Conservation (phyloP, 2,797 vertebrate genomes). For the Sorex maritimensis region DNA sequence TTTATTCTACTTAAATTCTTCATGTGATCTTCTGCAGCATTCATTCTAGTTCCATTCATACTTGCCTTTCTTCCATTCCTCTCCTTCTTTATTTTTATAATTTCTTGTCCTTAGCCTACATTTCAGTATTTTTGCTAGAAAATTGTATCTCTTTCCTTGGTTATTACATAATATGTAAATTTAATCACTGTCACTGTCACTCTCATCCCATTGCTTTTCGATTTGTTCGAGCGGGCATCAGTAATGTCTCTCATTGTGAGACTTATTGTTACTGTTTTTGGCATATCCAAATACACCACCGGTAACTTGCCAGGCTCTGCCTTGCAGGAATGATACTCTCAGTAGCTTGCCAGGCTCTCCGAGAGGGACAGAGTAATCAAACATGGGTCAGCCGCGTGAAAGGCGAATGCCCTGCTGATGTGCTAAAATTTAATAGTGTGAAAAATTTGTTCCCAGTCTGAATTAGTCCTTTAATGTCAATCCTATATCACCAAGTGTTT, state of each 20-base stretch:
- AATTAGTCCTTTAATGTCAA: neutral
- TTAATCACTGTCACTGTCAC: neutral
- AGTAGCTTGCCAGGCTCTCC: too few relatives aligned
- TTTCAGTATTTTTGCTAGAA: neutral
- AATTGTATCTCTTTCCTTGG: neutral
- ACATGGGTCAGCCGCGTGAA: too few relatives aligned
- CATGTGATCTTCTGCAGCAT: neutral
- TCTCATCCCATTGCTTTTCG: too few relatives aligned
- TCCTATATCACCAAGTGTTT: neutral
- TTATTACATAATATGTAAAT: neutral
- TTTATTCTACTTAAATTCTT: neutral
- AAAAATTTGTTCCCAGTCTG: neutral
- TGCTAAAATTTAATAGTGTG: neutral
- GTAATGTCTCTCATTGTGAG: too few relatives aligned
- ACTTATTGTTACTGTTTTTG: too few relatives aligned
- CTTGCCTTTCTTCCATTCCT: neutral
- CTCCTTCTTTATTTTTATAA: neutral
- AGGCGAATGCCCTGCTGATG: too few relatives aligned
- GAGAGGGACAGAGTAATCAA: too few relatives aligned
- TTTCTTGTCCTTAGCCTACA: neutral
- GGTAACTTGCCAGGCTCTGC: too few relatives aligned
- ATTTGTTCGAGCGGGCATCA: too few relatives aligned
- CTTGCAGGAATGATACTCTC: too few relatives aligned
- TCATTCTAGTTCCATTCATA: neutral
- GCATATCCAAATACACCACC: too few relatives aligned